Base-by-base conservation (phyloP, 2,113 vertebrate genomes). In the Gavialis gangeticus region DNA sequence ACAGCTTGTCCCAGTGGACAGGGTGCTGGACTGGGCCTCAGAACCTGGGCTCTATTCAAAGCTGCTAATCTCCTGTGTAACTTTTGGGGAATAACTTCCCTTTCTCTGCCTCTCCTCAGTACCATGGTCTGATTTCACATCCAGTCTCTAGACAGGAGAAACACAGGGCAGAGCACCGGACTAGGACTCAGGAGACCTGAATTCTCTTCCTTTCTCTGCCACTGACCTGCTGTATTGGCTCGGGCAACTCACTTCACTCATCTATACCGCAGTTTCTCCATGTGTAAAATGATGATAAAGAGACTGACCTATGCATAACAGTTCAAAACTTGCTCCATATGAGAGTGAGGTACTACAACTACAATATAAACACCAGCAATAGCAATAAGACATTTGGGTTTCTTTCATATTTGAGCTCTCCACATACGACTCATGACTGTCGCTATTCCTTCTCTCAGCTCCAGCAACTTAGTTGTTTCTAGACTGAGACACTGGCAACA, bases 21-120 rank as follows among this genome's bases (percentile, higher is more conserved):
- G 37, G 1, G 17, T 0, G 0, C 59, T 60, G 75, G 28, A 15
- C 22, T 46, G 34, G 34, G 22, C 3, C 34, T 46, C 21, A 15
- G 5, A 37, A 46, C 34, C 69, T 73, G 34, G 34, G 46, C 24
- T 73, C 34, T 73, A 24, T 5, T 73, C 21, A 19, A 13, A 13
- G 34, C 34, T 73, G 30, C 22, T 71, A 12, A 37, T 5, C 11
- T 67, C 28, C n/a, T 67, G n/a, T 69, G 9, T 15, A n/a, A 57
- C 37, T 69, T 59, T 30, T 18, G 30, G 77, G 80, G 93, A 90
- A 91, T 78, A 21, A 62, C 3, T 56, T 83, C 83, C 66, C 46
- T 85, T 83, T 28, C 71, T n/a, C 2, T 8, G 2, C 58, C 46
- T 66, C 79, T 94, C 75, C 57, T 30, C 64, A 77, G 79, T 0